Base-by-base conservation (phyloP, 2,113 vertebrate genomes). In the Rhadina sibilatrix region DNA sequence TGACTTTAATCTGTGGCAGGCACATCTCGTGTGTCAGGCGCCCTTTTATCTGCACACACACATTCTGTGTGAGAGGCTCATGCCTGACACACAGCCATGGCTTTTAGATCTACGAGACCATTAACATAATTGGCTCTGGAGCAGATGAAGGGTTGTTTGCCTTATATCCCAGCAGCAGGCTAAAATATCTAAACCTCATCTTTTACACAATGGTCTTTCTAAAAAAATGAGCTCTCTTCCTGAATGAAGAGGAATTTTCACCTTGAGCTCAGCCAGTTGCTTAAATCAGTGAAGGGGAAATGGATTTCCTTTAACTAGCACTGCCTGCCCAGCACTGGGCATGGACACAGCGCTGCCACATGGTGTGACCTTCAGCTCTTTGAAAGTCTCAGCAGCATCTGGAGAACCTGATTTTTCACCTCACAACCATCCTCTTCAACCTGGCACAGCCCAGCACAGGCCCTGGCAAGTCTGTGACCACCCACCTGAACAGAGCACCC, bases 61-160 rank as follows among this genome's bases (percentile, higher is more conserved):
- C 31, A 82, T 20, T 65, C 61, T 65, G 77, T 15, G 49, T 4
- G 49, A 95, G 94, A 74, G 76, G 89, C 81, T 91, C 33, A 14
- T 2, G 68, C 21, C 82, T 83, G 81, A 97, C 90, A 93, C 66
- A 90, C 3, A 2, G 94, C 60, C 94, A 56, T 8, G 56, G 93
- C 89, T 97, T 92, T 96, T n/a, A 97, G 76, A 89, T 96, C 96
- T 95, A 77, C 2, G 54, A 82, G 27, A 59, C 60, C 63, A 97
- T 98, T 98, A 97, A 93, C 91, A 95, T 98, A 98, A 98, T 97
- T 97, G 97, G 93, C 86, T 96, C 80, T 72, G 94, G 83, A 96
- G 94, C 69, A 92, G 86, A 96, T 77, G 81, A 88, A 95, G 96
- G 81, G 89, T 71, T 92, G 94, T 97, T 97, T 97, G 91, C 95